A percentile compares a stretch with the other conserved stretches of the same genome.
Evolutionary conservation across 2,113 vertebrate species (phyloP).

Genomic region (Tetrax tetrax): DNA sequence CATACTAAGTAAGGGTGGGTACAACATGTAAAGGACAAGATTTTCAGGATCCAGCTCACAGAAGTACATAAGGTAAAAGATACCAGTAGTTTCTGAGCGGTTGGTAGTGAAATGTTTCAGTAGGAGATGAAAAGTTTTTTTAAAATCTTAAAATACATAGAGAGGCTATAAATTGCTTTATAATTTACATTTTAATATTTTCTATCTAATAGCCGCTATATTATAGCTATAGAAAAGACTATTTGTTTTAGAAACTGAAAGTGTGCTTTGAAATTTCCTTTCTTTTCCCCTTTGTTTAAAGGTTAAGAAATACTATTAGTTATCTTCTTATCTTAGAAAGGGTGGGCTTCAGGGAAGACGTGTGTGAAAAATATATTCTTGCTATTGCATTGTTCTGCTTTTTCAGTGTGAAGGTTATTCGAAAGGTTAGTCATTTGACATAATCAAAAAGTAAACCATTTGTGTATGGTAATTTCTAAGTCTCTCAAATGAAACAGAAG

Average conservation of each 20-base stretch:
- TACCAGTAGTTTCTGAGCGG: not conserved
- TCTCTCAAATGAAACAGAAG: not conserved
- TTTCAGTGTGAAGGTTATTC: not conserved
- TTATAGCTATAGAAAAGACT: not conserved
- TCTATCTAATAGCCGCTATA: not conserved
- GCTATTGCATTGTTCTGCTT: not conserved
- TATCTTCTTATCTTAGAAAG: not conserved
- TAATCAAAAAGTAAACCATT: not conserved
- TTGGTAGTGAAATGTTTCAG: not conserved
- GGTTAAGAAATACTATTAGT: not conserved
- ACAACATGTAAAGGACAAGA: not conserved
- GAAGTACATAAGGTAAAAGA: not conserved
- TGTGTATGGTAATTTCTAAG: not conserved
- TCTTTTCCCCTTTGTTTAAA: not conserved
- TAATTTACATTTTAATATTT: not conserved
- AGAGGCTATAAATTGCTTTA: not conserved
- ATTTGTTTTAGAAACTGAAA: not conserved
- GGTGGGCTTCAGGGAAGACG: not conserved
- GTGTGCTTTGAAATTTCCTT: not conserved
- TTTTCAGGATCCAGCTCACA: not conserved
- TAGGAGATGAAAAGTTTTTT: not conserved
- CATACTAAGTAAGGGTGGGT: not conserved
- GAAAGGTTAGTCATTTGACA: not conserved
- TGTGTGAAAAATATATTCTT: not conserved
- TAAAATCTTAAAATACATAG: not conserved